Evolutionary conservation across 1,140 invertebrate species (phyloP).

Genomic region (Lucilia cuprina): DNA sequence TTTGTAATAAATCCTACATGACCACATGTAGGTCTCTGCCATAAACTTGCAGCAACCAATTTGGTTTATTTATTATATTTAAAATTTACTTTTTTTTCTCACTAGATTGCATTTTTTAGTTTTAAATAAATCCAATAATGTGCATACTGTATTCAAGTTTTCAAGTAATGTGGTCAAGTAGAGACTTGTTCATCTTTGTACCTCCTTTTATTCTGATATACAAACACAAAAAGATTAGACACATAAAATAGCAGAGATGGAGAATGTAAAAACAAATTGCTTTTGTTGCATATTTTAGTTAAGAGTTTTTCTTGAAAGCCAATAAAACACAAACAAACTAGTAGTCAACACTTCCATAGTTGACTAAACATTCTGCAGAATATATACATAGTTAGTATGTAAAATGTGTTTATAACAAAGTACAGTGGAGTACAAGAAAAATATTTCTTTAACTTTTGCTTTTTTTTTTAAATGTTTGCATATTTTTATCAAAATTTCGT

Average conservation of each 20-base stretch:
- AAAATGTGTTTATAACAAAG: background rate
- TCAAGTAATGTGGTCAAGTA: background rate
- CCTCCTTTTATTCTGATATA: background rate
- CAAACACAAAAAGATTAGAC: too few relatives aligned
- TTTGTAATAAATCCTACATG: too few relatives aligned
- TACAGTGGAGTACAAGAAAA: too few relatives aligned
- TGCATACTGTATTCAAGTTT: background rate
- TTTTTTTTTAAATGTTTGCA: too few relatives aligned
- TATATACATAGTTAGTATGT: background rate
- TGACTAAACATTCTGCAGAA: background rate
- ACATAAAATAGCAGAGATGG: background rate
- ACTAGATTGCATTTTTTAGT: too few relatives aligned
- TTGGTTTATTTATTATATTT: too few relatives aligned
- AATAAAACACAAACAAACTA: background rate
- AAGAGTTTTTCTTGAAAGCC: background rate
- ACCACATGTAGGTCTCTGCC: too few relatives aligned
- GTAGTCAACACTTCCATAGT: background rate
- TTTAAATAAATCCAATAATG: background rate
- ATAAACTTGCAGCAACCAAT: too few relatives aligned
- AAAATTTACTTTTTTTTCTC: too few relatives aligned
- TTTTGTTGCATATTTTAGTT: conserved; percentile 12
- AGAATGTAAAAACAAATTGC: conserved; percentile 14
- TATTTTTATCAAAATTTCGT: too few relatives aligned
- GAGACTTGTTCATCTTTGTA: background rate
- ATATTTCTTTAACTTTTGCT: too few relatives aligned